phyloP scores from a whole-genome alignment of 1,140 invertebrate species.

The Atopsyche davidsoni region DNA sequence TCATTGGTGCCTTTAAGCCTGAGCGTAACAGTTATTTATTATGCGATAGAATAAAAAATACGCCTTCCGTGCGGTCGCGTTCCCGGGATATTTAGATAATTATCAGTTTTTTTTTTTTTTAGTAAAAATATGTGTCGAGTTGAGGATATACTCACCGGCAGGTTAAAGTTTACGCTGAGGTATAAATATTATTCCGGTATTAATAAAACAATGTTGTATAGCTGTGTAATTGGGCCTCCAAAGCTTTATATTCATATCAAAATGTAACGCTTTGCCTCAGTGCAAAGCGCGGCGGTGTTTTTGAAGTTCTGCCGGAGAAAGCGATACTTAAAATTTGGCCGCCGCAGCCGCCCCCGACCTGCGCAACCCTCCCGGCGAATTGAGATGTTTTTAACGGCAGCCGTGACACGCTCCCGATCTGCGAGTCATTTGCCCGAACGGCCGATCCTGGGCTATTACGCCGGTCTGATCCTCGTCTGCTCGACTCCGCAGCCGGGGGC shows the following conservation, averaged over 20 bases:
- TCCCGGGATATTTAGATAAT: too few species aligned
- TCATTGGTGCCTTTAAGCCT: slow-evolving; percentile 20
- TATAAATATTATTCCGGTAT: background rate
- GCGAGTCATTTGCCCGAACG: slow-evolving; percentile 14
- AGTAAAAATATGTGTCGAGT: too few species aligned
- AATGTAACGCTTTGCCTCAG: too few species aligned
- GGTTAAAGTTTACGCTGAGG: background rate
- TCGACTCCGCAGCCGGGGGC: slow-evolving; percentile 27
- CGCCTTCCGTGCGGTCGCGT: too few species aligned
- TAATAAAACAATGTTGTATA: too few species aligned
- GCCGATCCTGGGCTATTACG: slow-evolving; percentile 21
- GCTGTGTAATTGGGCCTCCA: too few species aligned
- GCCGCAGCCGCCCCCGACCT: slow-evolving; percentile 11
- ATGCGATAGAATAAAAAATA: too few species aligned
- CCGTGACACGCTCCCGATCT: slow-evolving; percentile 3
- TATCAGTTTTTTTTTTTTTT: too few species aligned
- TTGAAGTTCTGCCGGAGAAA: too few species aligned
- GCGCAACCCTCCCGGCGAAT: slow-evolving; percentile 7
- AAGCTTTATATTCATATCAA: too few species aligned
- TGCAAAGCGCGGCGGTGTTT: too few species aligned
- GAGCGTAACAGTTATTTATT: slow-evolving; percentile 18
- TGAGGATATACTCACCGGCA: too few species aligned
- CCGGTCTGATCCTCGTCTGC: slow-evolving; percentile 28
- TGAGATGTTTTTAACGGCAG: background rate
- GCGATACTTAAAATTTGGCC: background rate